These are phyloP conservation scores for Lepidocyrtoides sp. DNA, from an alignment of 2,888 invertebrate genomes.

Conservation along the genomic window DNA sequence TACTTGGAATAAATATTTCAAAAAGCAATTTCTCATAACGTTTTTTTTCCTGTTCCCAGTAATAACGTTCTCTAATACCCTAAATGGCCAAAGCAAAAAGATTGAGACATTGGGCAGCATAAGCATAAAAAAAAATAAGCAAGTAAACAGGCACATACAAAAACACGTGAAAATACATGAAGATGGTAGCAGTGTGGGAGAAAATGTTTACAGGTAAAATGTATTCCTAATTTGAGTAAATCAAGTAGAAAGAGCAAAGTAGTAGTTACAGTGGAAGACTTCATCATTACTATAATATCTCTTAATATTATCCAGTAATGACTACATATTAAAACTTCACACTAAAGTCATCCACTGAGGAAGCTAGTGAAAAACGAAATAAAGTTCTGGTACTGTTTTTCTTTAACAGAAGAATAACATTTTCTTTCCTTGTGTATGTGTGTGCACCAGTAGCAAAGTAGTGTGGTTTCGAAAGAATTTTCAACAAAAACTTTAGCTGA, in stretches of 20 bases:
- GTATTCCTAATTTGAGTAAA: constrained; percentile 58
- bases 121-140: constrained; percentile 10
- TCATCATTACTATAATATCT: constrained; percentile 69
- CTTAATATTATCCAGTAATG: constrained; percentile 64
- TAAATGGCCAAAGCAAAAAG: constrained; percentile 30
- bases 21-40: constrained; percentile 49
- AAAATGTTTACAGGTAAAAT: constrained; percentile 50
- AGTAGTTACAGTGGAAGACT: constrained; percentile 59
- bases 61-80: constrained; percentile 51
- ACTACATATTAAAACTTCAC: constrained; percentile 66
- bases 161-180: neutral
- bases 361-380: neutral
- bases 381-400: constrained; percentile 1
- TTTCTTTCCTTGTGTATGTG: neutral
- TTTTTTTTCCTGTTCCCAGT: constrained; percentile 33
- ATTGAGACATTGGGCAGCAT: constrained; percentile 9
- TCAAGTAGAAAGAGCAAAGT: constrained; percentile 34
- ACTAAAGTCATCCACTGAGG: constrained; percentile 57
- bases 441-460: no score
- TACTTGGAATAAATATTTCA: constrained; percentile 45
- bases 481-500: constrained; percentile 22
- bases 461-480: constrained; percentile 47
- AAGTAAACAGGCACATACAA: constrained; percentile 5
- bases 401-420: neutral
- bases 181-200: neutral